Evolutionary conservation across 2,797 vertebrate species (phyloP), one percentile per base, ranked within the genome.

Genomic region (Xenentodon cancila): DNA sequence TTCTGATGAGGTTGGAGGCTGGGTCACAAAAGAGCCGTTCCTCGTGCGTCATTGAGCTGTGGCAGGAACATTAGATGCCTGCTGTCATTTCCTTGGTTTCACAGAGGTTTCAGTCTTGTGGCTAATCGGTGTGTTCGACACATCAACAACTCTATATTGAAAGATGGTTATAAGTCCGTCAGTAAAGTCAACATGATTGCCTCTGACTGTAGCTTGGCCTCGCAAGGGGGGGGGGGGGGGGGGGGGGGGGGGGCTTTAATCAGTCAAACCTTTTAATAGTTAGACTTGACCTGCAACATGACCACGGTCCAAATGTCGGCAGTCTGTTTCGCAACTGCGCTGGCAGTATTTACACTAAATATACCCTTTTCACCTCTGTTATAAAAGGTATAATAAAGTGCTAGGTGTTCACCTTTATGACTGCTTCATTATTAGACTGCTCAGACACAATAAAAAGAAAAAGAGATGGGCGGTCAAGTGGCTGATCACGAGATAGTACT

Each of bases 321-420:
- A 17, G 8, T 47, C 58, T 30, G 51, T 34, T 58, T 22, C 53
- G 51, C 61, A 62, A n/a, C n/a, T n/a, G 64, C 67, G 68, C 59
- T 59, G 48, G 43, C n/a, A 8, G 22, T 74, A 72, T 82, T 78
- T 59, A 81, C 77, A 75, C 65, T 65, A 50, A 37, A 2, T 0
- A 21, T 21, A 49, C 40, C 21, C 32, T 53, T 53, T 59, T 52
- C 64, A 70, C 51, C 63, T 53, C 19, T 1, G 19, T 55, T 15
- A 57, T 55, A 50, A 70, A 13, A 47, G 30, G 62, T 40, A 62
- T 0, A 47, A 48, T 53, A 42, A 17, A 47, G 52, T 30, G 56
- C 15, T 22, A 40, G 69, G 37, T 17, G 37, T 50, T 76, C 46
- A 43, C 64, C 50, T 71, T 30, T 30, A 5, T 63, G 51, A 46